Evolutionary conservation across 2,113 vertebrate species (phyloP).

Genomic region (Xiphophorus couchianus): DNA sequence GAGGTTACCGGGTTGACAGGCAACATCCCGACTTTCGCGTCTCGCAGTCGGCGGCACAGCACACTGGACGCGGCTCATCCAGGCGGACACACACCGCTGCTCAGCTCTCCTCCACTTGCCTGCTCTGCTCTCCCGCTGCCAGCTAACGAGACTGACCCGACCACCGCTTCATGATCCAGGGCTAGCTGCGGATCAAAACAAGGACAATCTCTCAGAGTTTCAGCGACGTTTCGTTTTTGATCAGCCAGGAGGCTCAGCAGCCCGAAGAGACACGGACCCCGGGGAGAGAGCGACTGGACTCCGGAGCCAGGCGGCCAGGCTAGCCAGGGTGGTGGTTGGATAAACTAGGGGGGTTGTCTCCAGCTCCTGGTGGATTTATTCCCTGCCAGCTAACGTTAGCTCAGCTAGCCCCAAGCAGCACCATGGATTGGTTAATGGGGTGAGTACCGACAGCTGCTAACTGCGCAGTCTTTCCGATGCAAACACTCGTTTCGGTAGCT

Average conservation of each 20-base stretch:
- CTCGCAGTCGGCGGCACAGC: conserved; percentile 37
- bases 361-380: conserved; percentile 78
- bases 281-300: conserved; percentile 14
- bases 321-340: conserved; percentile 69
- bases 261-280: conserved; percentile 40
- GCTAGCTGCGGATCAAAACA: conserved; percentile 67
- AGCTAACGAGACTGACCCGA: conserved; percentile 53
- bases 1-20: conserved; percentile 61
- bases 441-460: conserved; percentile 77
- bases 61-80: conserved; percentile 23
- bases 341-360: conserved; percentile 71
- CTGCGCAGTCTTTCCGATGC: conserved; percentile 45
- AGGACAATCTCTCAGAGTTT: conserved; percentile 62
- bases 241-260: conserved; percentile 25
- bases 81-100: conserved; percentile 31
- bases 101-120: conserved; percentile 28
- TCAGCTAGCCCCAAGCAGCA: conserved; percentile 61
- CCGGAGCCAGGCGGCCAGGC: conserved; percentile 46
- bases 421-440: conserved; percentile 93
- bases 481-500: not conserved
- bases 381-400: conserved; percentile 71
- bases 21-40: conserved; percentile 39
- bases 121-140: conserved; percentile 48
- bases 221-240: conserved; percentile 40
- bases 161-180: conserved; percentile 47